Evolutionary conservation across 2,113 vertebrate species (phyloP), one percentile per base, ranked within the genome.

Genomic region (Struthidea cinerea): DNA sequence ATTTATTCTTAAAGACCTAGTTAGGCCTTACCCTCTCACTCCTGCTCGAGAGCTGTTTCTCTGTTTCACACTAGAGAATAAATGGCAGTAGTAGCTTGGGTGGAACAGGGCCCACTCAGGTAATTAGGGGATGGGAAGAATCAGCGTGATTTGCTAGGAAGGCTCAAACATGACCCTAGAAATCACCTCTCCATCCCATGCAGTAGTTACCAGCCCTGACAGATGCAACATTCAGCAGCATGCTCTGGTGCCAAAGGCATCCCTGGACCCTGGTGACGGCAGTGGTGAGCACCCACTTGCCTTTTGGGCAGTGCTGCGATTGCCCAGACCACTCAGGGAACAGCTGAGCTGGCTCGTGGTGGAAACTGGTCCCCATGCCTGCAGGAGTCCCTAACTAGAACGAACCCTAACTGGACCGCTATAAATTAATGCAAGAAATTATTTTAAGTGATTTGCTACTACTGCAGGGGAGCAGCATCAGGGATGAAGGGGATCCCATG

Each of bases 1-100:
- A 95, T 88, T 93, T 89, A 56, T 86, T 95, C 94, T 83, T 88
- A 61, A 87, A 91, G 63, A 77, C 32, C 24, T 78, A 42, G 60
- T 82, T 91, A 84, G 41, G 49, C 41, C 41, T 35, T 57, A 76
- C 35, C 59, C 50, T 73, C 39, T 91, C 4, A 1, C 33, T 82
- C 9, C 49, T 93, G 78, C 55, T 57, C 6, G 77, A 90, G 78
- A 82, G 33, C 78, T 56, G 21, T 73, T 88, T 53, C 65, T 87
- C 52, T 76, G 50, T 50, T 79, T 33, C 49, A 44, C 41, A 4
- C 19, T 16, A 26, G 49, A 61, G 16, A 69, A 60, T 21, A 83
- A 90, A 33, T 41, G 11, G 21, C 22, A 46, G 39, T 10, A 49
- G 39, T 52, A 55, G 11, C 42, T 55, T 9, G 13, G 5, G 33